Evolutionary conservation across 2,113 vertebrate species (phyloP).

Genomic region (Lates calcarifer): DNA sequence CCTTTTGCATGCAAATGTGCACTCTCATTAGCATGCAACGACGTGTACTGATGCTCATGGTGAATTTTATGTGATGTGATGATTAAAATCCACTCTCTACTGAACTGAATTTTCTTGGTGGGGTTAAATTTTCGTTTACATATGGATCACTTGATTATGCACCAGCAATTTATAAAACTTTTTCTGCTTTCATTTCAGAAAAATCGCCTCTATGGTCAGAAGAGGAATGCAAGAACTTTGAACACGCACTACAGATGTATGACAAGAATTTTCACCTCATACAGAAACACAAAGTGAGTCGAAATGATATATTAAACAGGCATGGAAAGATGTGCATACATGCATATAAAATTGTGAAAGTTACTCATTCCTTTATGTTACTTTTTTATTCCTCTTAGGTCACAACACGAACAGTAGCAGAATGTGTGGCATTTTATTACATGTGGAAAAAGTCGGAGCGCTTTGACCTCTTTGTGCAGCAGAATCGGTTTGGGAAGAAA

Average conservation of each 20-base stretch:
- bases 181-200: slow-evolving; percentile 80
- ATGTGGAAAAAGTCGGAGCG: slow-evolving; percentile 99
- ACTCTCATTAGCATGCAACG: too few species aligned
- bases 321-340: background rate
- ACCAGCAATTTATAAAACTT: background rate
- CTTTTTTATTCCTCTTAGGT: slow-evolving; percentile 82
- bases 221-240: slow-evolving; percentile 98
- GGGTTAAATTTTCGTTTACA: background rate
- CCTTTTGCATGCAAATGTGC: too few species aligned
- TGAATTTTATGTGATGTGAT: too few species aligned
- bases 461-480: slow-evolving; percentile 97
- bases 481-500: slow-evolving; percentile 98
- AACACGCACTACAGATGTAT: slow-evolving; percentile 95
- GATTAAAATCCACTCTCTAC: too few species aligned
- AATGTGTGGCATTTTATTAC: slow-evolving; percentile 99
- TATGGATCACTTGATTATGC: background rate
- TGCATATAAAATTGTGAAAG: background rate
- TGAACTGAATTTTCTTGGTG: background rate
- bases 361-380: background rate
- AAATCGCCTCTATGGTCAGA: slow-evolving; percentile 96
- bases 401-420: slow-evolving; percentile 92
- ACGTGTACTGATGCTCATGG: too few species aligned
- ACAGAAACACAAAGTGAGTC: slow-evolving; percentile 96
- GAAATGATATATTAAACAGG: background rate
- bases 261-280: slow-evolving; percentile 99